A percentile compares a stretch with the other conserved stretches of the same genome.
These are phyloP conservation scores for Samia ricini DNA, from an alignment of 1,140 invertebrate species.

Conservation along the genomic window DNA sequence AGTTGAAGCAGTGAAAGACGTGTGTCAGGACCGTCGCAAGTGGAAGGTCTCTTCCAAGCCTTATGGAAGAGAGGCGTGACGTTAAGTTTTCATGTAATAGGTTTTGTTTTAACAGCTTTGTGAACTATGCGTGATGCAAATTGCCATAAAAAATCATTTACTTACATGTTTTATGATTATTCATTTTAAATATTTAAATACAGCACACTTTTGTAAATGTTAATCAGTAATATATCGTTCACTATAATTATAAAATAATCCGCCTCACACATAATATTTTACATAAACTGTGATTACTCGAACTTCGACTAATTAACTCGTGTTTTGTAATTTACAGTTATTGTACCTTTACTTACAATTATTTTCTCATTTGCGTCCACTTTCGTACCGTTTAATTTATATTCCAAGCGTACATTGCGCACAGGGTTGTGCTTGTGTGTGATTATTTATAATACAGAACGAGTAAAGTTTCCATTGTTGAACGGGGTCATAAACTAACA, in stretches of 20 bases:
- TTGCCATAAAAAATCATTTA: too few relatives aligned
- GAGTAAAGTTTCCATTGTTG: constrained; percentile 28
- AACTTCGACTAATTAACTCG: not conserved
- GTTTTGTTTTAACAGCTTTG: too few relatives aligned
- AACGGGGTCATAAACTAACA: constrained; percentile 24
- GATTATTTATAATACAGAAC: constrained; percentile 24
- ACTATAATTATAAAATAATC: not conserved
- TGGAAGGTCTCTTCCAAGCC: too few relatives aligned
- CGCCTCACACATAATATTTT: not conserved
- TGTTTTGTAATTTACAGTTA: not conserved
- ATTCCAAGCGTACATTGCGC: not conserved
- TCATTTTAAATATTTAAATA: too few relatives aligned
- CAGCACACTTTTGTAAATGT: too few relatives aligned
- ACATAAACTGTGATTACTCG: not conserved
- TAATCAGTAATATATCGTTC: too few relatives aligned
- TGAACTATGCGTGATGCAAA: too few relatives aligned
- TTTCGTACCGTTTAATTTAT: not conserved
- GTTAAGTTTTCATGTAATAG: too few relatives aligned
- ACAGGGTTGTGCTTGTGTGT: not conserved
- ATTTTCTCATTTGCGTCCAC: not conserved
- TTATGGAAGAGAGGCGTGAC: too few relatives aligned
- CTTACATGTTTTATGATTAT: too few relatives aligned
- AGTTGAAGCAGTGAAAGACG: too few relatives aligned
- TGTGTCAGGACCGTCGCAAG: too few relatives aligned
- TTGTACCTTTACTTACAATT: not conserved